Conservation (phyloP, 2,113 vertebrate species). For the Nycticorax nycticorax region DNA sequence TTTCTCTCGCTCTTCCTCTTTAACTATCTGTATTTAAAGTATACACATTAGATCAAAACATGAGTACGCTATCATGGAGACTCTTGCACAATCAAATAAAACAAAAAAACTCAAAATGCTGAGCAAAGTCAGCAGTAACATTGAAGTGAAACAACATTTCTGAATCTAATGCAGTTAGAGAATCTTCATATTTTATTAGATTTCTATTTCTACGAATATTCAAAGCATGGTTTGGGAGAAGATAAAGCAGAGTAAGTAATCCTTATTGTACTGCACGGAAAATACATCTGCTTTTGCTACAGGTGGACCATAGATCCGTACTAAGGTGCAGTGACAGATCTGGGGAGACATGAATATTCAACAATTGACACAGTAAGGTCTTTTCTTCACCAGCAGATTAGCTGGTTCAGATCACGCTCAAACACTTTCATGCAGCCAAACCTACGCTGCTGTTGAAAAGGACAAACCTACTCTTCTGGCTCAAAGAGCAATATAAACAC, state of each 20-base stretch:
- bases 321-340: neutral
- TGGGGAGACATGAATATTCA: neutral
- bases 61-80: neutral
- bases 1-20: conserved; percentile 94
- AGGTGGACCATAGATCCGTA: neutral
- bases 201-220: neutral
- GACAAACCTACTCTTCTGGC: neutral
- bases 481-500: neutral
- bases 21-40: conserved; percentile 74
- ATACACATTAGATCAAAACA: neutral
- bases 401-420: neutral
- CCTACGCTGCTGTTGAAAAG: neutral
- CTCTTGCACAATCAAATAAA: neutral
- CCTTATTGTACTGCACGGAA: neutral
- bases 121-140: neutral
- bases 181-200: fast-evolving
- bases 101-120: neutral
- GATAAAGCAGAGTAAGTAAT: neutral
- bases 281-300: neutral
- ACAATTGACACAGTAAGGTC: fast-evolving
- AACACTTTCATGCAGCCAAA: neutral
- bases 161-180: neutral
- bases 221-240: neutral
- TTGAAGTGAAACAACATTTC: neutral
- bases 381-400: neutral